Evolutionary conservation across 1,140 invertebrate genomes (phyloP), one percentile per base, ranked within the genome.

Genomic region (Orchestia grillus): DNA sequence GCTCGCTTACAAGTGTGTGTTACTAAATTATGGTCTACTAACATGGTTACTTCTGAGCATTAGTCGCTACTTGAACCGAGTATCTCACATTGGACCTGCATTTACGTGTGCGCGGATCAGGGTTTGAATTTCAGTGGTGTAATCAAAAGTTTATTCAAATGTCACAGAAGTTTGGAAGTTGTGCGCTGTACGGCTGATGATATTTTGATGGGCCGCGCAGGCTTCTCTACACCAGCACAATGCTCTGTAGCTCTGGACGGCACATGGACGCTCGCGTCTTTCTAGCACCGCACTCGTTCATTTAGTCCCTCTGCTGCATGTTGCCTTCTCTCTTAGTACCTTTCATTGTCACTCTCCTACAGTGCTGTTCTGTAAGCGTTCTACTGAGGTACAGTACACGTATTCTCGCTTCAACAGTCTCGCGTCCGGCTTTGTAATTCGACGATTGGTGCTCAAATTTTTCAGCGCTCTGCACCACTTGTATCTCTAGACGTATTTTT

Each of bases 261-360:
- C n/a, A 90, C 88, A 44, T 44, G n/a, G 41, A 90, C 88, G 88
- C 43, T 90, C 88, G 88, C 43, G n/a, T 90, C 88, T 90, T 41
- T 87, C 88, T 90, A 90, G 88, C 88, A 90, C 88, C n/a, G 88
- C 88, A 90, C 88, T 90, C 88, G 88, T 90, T 90, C 42, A 42
- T 90, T 41, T 90, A 90, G 41, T 90, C 88, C 88, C 88, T 77
- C 88, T 44, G 88, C 88, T 90, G 88, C 88, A 90, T 90, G 88
- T 44, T 44, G 43, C 88, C 88, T 90, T 90, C n/a, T 90, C 88
- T 90, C 88, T 42, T 90, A 90, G 88, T 90, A 90, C 43, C 88
- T 90, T 44, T 90, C 88, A 42, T 90, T 42, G n/a, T 44, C n/a
- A 44, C 88, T 42, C 88, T 90, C n/a, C 88, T 90, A 42, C 43